Percentiles rank a stretch among this genome's conserved stretches.
phyloP scores from a whole-genome alignment of 1,140 invertebrate genomes.

The Saxidomus purpurata region DNA sequence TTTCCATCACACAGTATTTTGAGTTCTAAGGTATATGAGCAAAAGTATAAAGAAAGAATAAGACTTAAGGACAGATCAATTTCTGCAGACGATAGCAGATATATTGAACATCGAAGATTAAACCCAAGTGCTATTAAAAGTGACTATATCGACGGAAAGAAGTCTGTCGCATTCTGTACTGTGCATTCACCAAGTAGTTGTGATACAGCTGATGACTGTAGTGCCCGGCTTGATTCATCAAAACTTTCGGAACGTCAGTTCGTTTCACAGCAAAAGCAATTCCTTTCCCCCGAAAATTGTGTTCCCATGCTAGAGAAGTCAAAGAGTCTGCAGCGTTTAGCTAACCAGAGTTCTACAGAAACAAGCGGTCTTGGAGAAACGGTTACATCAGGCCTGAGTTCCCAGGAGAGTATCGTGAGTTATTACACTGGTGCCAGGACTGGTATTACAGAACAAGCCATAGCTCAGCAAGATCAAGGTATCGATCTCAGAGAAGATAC shows the following conservation, averaged over 20 bases:
- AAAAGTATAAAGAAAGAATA: conserved; percentile 19
- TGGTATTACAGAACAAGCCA: not conserved
- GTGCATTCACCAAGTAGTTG: not conserved
- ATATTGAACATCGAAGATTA: not conserved
- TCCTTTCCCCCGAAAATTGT: conserved; percentile 14
- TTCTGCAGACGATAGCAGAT: conserved; percentile 1
- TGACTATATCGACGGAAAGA: not conserved
- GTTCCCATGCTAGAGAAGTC: conserved; percentile 35
- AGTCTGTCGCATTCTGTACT: conserved; percentile 17
- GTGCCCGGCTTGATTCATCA: not conserved
- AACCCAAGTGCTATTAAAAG: not conserved
- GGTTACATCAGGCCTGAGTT: conserved; percentile 82
- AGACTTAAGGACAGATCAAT: not conserved
- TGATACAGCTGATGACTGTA: not conserved
- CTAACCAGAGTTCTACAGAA: conserved; percentile 83
- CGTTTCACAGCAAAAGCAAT: conserved; percentile 31
- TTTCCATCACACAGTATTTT: not conserved
- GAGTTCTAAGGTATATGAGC: not conserved
- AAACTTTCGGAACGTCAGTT: not conserved
- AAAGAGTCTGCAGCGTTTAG: conserved; percentile 62
- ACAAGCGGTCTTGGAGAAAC: conserved; percentile 83
- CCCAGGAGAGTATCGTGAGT: conserved; percentile 82
- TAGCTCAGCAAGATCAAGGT: conserved; percentile 46
- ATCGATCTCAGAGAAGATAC: conserved; percentile 61
- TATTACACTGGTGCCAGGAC: conserved; percentile 29